A percentile compares a stretch with the other conserved stretches of the same genome.
These are phyloP conservation scores for Cephus sareptanus DNA, from an alignment of 2,888 invertebrate species.

Conservation along the genomic window DNA sequence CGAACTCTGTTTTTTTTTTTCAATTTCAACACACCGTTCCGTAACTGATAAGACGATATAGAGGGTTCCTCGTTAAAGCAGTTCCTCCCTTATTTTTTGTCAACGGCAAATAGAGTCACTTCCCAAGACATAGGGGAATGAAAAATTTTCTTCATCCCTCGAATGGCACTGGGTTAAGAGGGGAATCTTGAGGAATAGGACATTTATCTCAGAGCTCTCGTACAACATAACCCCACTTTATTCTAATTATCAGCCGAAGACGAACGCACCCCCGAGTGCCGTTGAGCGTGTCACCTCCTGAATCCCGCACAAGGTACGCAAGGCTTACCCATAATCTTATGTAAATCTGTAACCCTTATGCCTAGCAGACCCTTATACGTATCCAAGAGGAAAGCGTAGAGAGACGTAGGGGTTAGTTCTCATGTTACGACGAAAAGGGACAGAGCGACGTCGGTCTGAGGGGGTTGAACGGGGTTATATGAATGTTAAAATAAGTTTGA, in stretches of 20 bases:
- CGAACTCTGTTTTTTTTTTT: not conserved
- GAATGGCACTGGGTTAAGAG: conserved; percentile 2
- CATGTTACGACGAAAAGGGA: conserved; percentile 47
- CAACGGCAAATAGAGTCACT: not conserved
- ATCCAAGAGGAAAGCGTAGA: conserved; percentile 28
- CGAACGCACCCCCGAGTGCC: conserved; percentile 52
- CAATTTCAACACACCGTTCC: not conserved
- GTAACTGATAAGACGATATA: not conserved
- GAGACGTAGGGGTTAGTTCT: conserved; percentile 35
- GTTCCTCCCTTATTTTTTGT: not conserved
- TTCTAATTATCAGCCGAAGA: conserved; percentile 56
- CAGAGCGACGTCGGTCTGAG: conserved; percentile 30
- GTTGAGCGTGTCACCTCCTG: conserved; percentile 26
- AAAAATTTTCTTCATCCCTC: not conserved
- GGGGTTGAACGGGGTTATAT: conserved; percentile 59
- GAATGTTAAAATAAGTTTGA: conserved; percentile 67
- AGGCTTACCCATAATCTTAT: conserved; percentile 59
- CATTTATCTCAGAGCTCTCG: conserved; percentile 2
- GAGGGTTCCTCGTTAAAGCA: not conserved
- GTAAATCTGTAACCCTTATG: conserved; percentile 60
- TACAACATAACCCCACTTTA: conserved; percentile 29
- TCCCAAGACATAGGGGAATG: not conserved
- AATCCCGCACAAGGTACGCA: conserved; percentile 37
- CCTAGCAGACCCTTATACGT: conserved; percentile 41
- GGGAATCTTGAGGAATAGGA: not conserved